A percentile compares a stretch with the other conserved stretches of the same genome.
phyloP scores from a whole-genome alignment of 2,113 vertebrate species.

The Suricata suricatta region DNA sequence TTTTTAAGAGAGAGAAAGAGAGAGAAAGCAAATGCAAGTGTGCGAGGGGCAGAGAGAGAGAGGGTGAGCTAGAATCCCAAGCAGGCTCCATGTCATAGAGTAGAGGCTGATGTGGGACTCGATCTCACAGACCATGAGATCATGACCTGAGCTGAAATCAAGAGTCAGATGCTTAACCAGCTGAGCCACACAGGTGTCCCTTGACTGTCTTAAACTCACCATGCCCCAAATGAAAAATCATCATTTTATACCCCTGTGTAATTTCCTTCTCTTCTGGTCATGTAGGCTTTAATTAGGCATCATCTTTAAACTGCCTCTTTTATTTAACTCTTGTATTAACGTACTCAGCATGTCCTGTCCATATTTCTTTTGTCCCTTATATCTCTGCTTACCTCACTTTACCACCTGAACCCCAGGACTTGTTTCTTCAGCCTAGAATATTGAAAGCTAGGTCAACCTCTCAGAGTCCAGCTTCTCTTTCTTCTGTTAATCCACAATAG shows the following conservation, averaged over 20 bases:
- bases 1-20: too few relatives aligned
- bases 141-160: too few relatives aligned
- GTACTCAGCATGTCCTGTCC: neutral
- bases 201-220: neutral
- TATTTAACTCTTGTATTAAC: neutral
- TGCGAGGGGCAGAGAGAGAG: too few relatives aligned
- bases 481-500: neutral
- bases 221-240: constrained; percentile 5
- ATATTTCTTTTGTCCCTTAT: neutral
- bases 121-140: too few relatives aligned
- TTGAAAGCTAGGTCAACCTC: neutral
- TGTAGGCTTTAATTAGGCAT: constrained; percentile 26
- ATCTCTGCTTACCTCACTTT: neutral
- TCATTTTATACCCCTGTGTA: neutral
- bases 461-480: neutral
- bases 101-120: too few relatives aligned
- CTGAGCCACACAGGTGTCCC: too few relatives aligned
- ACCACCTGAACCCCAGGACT: neutral
- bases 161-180: too few relatives aligned
- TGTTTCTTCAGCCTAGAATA: constrained; percentile 7
- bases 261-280: neutral
- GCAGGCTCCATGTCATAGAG: too few relatives aligned
- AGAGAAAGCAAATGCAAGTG: too few relatives aligned
- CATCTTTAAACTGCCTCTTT: constrained; percentile 15
- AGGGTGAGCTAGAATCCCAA: too few relatives aligned